Conservation (phyloP, 1,140 invertebrate species). For the Calephelis virginiensis region DNA sequence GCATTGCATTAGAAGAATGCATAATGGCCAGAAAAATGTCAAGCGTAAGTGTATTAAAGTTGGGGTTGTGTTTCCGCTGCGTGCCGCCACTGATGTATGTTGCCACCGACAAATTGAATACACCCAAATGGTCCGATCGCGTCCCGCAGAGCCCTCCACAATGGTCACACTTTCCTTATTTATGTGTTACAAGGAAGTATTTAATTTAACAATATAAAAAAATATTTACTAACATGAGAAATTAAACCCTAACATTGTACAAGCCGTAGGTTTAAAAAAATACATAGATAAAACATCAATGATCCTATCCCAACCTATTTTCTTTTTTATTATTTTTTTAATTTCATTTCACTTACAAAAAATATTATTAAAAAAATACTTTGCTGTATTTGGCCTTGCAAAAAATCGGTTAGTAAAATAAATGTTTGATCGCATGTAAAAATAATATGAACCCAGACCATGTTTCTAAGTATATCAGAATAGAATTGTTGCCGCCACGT, state of each 20-base stretch:
- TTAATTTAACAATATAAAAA: too few species aligned
- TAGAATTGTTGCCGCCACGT: conserved; percentile 20
- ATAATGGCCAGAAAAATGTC: conserved; percentile 70
- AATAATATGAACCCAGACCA: background rate
- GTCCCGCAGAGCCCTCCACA: conserved; percentile 23
- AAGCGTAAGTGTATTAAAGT: conserved; percentile 70
- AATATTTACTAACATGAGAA: too few species aligned
- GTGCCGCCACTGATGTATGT: conserved; percentile 63
- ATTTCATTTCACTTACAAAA: too few species aligned
- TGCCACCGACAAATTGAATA: conserved; percentile 67
- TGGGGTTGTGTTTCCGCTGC: conserved; percentile 46
- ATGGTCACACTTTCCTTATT: background rate
- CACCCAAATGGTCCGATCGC: conserved; percentile 63
- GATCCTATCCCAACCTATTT: too few species aligned
- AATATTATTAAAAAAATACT: too few species aligned
- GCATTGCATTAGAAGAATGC: conserved; percentile 59
- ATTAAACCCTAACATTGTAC: too few species aligned
- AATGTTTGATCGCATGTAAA: background rate
- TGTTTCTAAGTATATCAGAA: conserved; percentile 13
- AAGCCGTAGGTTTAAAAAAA: too few species aligned
- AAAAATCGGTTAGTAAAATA: background rate
- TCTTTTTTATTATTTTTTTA: too few species aligned
- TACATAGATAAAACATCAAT: too few species aligned
- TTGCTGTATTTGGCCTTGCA: too few species aligned
- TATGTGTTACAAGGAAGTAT: too few species aligned